Conservation (phyloP, 2,113 vertebrate genomes). For the Hippocampus zosterae region DNA sequence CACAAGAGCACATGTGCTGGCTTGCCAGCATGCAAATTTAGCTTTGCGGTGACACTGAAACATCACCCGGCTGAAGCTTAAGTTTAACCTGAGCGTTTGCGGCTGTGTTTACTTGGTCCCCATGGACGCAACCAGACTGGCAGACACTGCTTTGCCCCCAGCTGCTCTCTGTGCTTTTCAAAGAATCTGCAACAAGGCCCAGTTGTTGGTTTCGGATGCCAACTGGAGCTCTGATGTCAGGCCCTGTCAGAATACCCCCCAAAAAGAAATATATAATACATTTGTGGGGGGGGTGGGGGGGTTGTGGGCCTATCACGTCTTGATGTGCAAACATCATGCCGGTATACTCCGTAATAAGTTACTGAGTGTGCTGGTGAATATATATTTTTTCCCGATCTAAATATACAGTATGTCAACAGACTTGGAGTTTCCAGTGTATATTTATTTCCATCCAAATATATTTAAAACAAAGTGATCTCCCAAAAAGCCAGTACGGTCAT, state of each 20-base stretch:
- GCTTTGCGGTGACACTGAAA: slow-evolving; percentile 70
- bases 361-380: not conserved
- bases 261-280: too few relatives aligned
- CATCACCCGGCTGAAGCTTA: slow-evolving; percentile 66
- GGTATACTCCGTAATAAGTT: not conserved
- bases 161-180: slow-evolving; percentile 76
- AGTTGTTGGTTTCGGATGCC: slow-evolving; percentile 77
- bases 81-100: slow-evolving; percentile 75
- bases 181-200: slow-evolving; percentile 79
- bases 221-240: slow-evolving; percentile 66
- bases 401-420: not conserved
- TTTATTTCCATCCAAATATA: slow-evolving; percentile 45
- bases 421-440: slow-evolving; percentile 25
- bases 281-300: too few relatives aligned
- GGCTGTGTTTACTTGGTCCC: slow-evolving; percentile 77
- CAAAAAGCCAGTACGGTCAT: slow-evolving; percentile 20
- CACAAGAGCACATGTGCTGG: slow-evolving; percentile 53
- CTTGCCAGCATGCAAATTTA: slow-evolving; percentile 57
- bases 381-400: not conserved
- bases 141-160: slow-evolving; percentile 74
- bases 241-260: slow-evolving; percentile 36
- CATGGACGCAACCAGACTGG: slow-evolving; percentile 70
- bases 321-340: not conserved
- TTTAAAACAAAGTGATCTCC: slow-evolving; percentile 17
- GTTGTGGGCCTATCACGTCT: not conserved